phyloP scores from a whole-genome alignment of 2,797 vertebrate genomes.

The Centropyge bicolor region DNA sequence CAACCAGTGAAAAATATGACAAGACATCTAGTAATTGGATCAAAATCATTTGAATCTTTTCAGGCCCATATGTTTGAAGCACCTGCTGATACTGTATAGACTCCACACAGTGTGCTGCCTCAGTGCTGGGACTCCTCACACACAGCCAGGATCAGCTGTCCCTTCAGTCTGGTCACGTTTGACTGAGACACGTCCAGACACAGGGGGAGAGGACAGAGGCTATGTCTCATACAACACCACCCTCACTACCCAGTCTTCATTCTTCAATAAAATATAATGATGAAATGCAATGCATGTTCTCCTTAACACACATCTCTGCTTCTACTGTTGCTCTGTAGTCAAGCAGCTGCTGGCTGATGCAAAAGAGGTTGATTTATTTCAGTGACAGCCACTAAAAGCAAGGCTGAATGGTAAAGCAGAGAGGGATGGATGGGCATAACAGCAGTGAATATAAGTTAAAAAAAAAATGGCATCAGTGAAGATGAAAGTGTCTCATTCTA shows the following conservation, averaged over 20 bases:
- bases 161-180: conserved; percentile 82
- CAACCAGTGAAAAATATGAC: neutral
- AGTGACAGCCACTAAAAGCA: conserved; percentile 27
- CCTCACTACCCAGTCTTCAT: neutral
- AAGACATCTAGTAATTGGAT: neutral
- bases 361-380: conserved; percentile 55
- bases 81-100: neutral
- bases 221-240: conserved; percentile 11
- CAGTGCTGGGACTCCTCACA: conserved; percentile 12
- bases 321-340: neutral
- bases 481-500: conserved; percentile 15
- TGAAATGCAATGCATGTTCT: neutral
- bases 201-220: conserved; percentile 34
- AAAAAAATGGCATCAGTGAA: neutral
- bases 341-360: conserved; percentile 20
- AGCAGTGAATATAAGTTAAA: neutral
- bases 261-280: neutral
- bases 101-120: neutral
- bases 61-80: neutral
- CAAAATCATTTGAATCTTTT: neutral
- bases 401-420: conserved; percentile 13
- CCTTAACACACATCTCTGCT: neutral
- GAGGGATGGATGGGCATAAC: conserved; percentile 3
- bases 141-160: conserved; percentile 51
- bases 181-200: conserved; percentile 69